phyloP scores from a whole-genome alignment of 92 coral and sea anemone genomes.

The Parazoanthus atlanticus region DNA sequence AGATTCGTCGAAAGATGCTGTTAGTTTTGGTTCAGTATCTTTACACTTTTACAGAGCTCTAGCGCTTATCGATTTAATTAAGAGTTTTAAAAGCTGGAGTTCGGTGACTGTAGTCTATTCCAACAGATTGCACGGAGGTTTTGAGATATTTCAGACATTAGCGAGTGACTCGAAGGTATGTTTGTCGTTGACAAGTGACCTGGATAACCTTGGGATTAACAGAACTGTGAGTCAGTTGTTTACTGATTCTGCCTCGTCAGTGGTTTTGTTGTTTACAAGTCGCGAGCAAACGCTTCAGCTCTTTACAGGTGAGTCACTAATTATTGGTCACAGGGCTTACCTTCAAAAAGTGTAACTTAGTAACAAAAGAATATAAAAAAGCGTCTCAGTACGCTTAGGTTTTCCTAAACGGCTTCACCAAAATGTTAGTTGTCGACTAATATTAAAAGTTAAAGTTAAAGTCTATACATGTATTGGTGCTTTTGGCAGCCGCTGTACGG shows the following conservation, averaged over 20 bases:
- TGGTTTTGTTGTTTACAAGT: constrained; percentile 50
- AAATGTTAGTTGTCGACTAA: no score
- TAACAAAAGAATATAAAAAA: no score
- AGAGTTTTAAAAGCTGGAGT: constrained; percentile 61
- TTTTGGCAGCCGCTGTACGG: no score
- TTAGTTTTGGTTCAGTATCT: constrained; percentile 59
- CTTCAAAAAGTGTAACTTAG: no score
- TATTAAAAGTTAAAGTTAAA: no score
- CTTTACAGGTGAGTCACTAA: constrained; percentile 36
- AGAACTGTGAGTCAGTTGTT: constrained; percentile 25
- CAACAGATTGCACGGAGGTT: constrained; percentile 37
- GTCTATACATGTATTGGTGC: no score
- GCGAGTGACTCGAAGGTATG: constrained; percentile 65
- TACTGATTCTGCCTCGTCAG: constrained; percentile 43
- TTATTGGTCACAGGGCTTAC: no score
- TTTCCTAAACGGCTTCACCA: no score
- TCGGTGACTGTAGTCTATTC: constrained; percentile 71
- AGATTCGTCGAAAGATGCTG: background rate
- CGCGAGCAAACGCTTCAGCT: constrained; percentile 45
- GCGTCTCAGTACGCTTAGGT: no score
- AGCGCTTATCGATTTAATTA: constrained; percentile 69
- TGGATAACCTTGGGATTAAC: background rate
- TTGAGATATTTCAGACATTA: constrained; percentile 51
- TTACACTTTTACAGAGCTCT: constrained; percentile 67
- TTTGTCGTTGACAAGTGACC: constrained; percentile 49